A percentile compares a stretch with the other conserved stretches of the same genome.
phyloP scores from a whole-genome alignment of 53 echinoderm and acorn worm species.

The Temnopleurus reevesii region DNA sequence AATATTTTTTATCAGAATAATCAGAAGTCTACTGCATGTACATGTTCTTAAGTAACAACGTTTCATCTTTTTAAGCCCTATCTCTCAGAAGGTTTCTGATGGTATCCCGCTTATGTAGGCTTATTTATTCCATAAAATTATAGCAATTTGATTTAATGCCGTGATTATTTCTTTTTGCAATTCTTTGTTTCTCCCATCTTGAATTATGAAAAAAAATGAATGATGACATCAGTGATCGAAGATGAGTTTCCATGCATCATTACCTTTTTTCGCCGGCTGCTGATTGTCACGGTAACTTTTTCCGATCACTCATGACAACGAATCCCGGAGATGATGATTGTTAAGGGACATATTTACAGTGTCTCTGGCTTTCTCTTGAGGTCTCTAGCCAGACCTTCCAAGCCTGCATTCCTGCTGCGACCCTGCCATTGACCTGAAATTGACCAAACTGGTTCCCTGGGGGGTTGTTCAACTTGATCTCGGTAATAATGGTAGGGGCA shows the following conservation, averaged over 20 bases:
- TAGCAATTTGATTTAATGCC: too few species aligned
- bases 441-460: conserved; percentile 20
- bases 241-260: conserved; percentile 4
- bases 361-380: neutral
- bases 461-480: conserved; percentile 37
- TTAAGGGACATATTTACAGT: conserved; percentile 1
- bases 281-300: neutral
- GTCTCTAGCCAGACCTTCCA: neutral
- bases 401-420: conserved; percentile 22
- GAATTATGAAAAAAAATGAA: neutral
- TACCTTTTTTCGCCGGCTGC: conserved; percentile 8
- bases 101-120: too few species aligned
- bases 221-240: neutral
- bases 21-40: too few species aligned
- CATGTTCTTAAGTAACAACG: too few species aligned
- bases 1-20: too few species aligned
- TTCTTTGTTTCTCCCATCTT: too few species aligned
- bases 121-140: too few species aligned
- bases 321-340: neutral
- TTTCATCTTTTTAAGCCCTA: too few species aligned
- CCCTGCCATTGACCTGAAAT: conserved; percentile 49
- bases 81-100: too few species aligned
- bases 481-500: conserved; percentile 27
- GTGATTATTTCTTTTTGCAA: too few species aligned
- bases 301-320: conserved; percentile 13